A percentile compares a stretch with the other conserved stretches of the same genome.
phyloP scores from a whole-genome alignment of 2,888 invertebrate species.

The Leucophenga montana region DNA sequence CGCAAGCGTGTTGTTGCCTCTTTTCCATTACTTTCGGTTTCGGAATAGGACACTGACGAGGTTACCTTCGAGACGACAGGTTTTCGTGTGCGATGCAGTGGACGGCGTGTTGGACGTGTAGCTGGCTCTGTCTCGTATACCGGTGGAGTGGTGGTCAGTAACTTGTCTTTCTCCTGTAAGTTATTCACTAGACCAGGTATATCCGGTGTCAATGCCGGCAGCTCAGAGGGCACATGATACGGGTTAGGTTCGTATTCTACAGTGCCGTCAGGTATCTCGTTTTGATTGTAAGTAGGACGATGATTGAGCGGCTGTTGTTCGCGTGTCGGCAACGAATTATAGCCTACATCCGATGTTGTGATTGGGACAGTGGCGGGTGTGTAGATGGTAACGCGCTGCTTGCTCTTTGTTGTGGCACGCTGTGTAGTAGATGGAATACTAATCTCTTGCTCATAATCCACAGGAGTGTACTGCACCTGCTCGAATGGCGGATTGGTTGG shows the following conservation, averaged over 20 bases:
- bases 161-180: slow-evolving; percentile 74
- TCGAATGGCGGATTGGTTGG: slow-evolving; percentile 63
- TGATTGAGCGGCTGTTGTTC: slow-evolving; percentile 61
- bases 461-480: slow-evolving; percentile 67
- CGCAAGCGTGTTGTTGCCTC: slow-evolving; percentile 71
- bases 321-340: slow-evolving; percentile 50
- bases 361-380: slow-evolving; percentile 61
- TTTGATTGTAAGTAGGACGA: slow-evolving; percentile 64
- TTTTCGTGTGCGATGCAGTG: slow-evolving; percentile 75
- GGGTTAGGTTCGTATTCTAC: slow-evolving; percentile 74
- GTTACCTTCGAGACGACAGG: slow-evolving; percentile 71
- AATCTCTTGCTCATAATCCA: slow-evolving; percentile 60
- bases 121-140: slow-evolving; percentile 69
- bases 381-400: slow-evolving; percentile 67
- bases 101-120: slow-evolving; percentile 73
- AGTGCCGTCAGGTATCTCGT: slow-evolving; percentile 70
- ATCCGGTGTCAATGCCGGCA: slow-evolving; percentile 76
- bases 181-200: slow-evolving; percentile 78
- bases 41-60: slow-evolving; percentile 68
- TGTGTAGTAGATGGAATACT: slow-evolving; percentile 55
- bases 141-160: slow-evolving; percentile 59
- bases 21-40: slow-evolving; percentile 63
- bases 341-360: slow-evolving; percentile 61
- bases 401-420: slow-evolving; percentile 49
- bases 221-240: slow-evolving; percentile 75